phyloP scores from a whole-genome alignment of 2,113 vertebrate species.

The Orientallactaga bullata region DNA sequence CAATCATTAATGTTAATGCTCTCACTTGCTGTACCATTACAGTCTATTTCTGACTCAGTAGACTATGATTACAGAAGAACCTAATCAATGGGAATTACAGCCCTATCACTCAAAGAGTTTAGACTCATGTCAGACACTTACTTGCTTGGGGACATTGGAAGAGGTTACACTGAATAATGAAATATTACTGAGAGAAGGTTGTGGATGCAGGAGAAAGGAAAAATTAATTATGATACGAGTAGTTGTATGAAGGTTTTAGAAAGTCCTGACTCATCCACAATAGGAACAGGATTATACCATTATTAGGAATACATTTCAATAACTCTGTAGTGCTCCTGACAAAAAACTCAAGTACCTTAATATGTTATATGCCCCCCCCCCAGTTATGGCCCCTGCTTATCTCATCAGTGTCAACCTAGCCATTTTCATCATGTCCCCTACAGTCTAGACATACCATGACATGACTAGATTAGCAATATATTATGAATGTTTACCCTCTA shows the following conservation, averaged over 20 bases:
- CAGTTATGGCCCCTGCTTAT: neutral
- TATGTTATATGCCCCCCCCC: neutral
- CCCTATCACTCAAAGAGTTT: neutral
- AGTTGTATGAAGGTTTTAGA: neutral
- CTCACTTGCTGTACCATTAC: neutral
- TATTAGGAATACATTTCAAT: neutral
- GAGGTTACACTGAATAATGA: slow-evolving; percentile 9
- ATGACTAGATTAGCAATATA: slow-evolving; percentile 8
- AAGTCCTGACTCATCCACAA: neutral
- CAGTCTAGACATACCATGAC: neutral
- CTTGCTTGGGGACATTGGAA: neutral
- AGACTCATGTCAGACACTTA: neutral
- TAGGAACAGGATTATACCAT: neutral
- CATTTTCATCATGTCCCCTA: neutral
- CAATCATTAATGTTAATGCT: neutral
- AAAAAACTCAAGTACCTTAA: slow-evolving; percentile 31
- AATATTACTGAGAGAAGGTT: neutral
- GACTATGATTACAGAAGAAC: neutral
- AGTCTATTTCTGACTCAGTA: neutral
- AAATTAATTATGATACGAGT: neutral
- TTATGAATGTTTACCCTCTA: neutral
- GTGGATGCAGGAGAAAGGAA: neutral
- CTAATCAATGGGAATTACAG: neutral
- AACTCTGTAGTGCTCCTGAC: neutral
- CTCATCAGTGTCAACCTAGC: neutral